These are phyloP conservation scores for Rhopalosiphum maidis DNA, from an alignment of 1,140 invertebrate species.

Conservation along the genomic window DNA sequence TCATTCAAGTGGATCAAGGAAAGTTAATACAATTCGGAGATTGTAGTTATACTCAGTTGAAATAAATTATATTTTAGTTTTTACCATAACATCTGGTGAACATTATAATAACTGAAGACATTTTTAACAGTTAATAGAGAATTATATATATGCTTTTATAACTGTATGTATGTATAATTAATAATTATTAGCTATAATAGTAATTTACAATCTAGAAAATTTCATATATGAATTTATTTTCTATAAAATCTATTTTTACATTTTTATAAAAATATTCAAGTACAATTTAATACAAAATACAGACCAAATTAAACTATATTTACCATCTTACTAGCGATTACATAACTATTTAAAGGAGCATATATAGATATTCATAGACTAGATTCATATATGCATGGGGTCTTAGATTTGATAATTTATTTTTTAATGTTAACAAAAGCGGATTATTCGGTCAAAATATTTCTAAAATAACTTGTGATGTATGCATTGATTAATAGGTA, in stretches of 20 bases:
- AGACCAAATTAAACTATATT: too few species aligned
- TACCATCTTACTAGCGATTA: too few species aligned
- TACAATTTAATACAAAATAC: neutral
- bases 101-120: neutral
- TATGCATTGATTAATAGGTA: too few species aligned
- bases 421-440: neutral
- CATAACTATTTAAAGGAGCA: too few species aligned
- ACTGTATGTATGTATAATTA: neutral
- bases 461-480: neutral
- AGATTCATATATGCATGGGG: too few species aligned
- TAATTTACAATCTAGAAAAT: neutral
- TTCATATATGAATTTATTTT: too few species aligned
- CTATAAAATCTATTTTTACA: too few species aligned
- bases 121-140: neutral
- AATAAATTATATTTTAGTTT: neutral
- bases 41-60: neutral
- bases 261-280: neutral
- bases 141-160: neutral
- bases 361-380: too few species aligned
- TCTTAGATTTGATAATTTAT: too few species aligned
- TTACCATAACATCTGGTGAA: neutral
- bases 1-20: neutral
- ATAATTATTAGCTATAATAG: neutral
- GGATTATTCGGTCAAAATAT: neutral
- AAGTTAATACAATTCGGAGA: neutral